phyloP scores from a whole-genome alignment of 2,888 invertebrate genomes.

The Selenia dentaria region DNA sequence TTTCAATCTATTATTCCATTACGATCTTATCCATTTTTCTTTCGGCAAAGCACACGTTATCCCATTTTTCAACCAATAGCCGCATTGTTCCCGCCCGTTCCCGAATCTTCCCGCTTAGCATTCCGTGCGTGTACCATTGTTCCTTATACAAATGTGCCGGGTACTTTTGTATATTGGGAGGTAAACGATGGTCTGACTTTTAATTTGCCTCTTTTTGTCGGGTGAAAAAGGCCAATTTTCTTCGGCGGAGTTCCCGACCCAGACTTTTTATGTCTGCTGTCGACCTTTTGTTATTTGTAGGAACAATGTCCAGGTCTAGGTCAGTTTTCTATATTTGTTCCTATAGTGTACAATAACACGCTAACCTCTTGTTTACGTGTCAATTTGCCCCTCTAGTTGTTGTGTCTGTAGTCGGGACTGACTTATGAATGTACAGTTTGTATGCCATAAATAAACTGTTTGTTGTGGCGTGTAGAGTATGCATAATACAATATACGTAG shows the following conservation, averaged over 20 bases:
- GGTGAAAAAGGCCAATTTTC: conserved; percentile 10
- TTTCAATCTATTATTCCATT: conserved; percentile 4
- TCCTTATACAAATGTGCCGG: conserved; percentile 26
- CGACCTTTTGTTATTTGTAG: conserved; percentile 4
- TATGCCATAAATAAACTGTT: background rate
- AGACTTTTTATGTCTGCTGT: conserved; percentile 1
- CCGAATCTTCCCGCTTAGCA: conserved; percentile 11
- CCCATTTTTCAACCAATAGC: background rate
- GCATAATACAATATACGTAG: no score
- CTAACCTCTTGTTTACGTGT: background rate
- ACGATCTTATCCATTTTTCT: conserved; percentile 14
- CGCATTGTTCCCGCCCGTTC: conserved; percentile 5
- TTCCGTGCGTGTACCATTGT: conserved; percentile 25
- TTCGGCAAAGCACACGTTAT: background rate
- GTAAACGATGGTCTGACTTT: conserved; percentile 16
- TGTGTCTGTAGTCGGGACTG: background rate
- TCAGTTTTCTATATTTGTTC: background rate
- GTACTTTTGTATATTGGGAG: conserved; percentile 24
- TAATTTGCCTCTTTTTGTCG: conserved; percentile 23
- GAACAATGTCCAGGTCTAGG: conserved; percentile 7
- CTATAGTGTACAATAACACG: background rate
- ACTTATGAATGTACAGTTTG: background rate
- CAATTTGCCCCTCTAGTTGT: background rate
- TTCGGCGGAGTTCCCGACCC: conserved; percentile 6
- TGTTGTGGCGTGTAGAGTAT: no score